A percentile compares a stretch with the other conserved stretches of the same genome.
phyloP scores from a whole-genome alignment of 2,888 invertebrate genomes.

The Alloplasta piceator region DNA sequence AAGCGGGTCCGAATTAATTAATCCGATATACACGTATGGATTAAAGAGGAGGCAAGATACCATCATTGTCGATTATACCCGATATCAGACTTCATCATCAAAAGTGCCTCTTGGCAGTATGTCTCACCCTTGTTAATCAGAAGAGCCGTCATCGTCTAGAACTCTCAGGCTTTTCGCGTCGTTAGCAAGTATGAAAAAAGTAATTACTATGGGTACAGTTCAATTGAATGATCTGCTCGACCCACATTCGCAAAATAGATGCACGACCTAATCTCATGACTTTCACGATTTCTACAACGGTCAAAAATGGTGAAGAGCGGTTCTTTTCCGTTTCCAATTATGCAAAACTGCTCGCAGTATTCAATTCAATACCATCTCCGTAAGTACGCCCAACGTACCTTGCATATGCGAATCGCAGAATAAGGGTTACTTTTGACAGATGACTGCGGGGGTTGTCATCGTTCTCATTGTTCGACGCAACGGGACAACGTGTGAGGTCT shows the following conservation, averaged over 20 bases:
- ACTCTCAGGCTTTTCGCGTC: constrained; percentile 9
- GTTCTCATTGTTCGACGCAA: constrained; percentile 28
- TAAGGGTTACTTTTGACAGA: constrained; percentile 38
- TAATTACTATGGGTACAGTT: neutral
- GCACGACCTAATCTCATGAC: too few relatives aligned
- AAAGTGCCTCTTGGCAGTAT: constrained; percentile 18
- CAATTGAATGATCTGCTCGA: constrained; percentile 2
- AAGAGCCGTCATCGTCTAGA: constrained; percentile 37
- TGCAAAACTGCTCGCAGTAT: too few relatives aligned
- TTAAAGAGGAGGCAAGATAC: constrained; percentile 56
- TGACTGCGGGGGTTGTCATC: constrained; percentile 25
- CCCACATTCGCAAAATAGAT: constrained; percentile 20
- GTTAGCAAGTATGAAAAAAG: constrained; percentile 18
- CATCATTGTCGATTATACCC: constrained; percentile 72
- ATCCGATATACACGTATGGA: constrained; percentile 48
- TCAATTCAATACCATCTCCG: too few relatives aligned
- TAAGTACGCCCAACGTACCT: too few relatives aligned
- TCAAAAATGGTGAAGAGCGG: too few relatives aligned
- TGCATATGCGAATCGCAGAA: constrained; percentile 8
- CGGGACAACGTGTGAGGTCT: constrained; percentile 72
- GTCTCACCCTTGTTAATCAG: constrained; percentile 66
- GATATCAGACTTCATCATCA: constrained; percentile 73
- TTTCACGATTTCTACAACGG: too few relatives aligned
- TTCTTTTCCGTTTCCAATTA: too few relatives aligned
- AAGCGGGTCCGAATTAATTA: constrained; percentile 73